Base-by-base conservation (phyloP, 2,888 invertebrate species). In the Agonopterix heracliana region DNA sequence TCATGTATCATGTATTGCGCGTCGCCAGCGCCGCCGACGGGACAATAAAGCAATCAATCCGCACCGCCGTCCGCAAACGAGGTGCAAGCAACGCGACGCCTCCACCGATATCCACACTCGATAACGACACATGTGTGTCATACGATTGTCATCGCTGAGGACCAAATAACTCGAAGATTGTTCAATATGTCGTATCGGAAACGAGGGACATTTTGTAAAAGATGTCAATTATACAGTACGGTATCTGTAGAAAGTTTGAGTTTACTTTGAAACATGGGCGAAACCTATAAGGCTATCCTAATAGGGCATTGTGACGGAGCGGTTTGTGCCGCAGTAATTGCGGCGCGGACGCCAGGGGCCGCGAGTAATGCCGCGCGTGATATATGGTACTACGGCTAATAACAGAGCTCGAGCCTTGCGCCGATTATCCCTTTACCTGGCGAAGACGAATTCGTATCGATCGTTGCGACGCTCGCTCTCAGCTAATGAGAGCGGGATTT, bases 11-110 rank as follows among this genome's bases (percentile, higher is more conserved):
- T 84, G 84, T 83, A 82, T 81, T 63, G 69, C 82, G 81, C 81
- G 80, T 84, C 78, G 74, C 62, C 63, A 55, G 34, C 46, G 26
- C 64, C 63, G 46, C 60, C 64, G 70, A 70, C 74, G 68, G 72
- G 70, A 84, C 86, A 86, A 86, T 87, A 83, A 84, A 86, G 85
- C 83, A 85, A 85, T 87, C 87, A 87, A 82, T 81, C 80, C 74
- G 72, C 68, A 68, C 71, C 71, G 63, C 64, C 63, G 64, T 65
- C 69, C 71, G 63, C 72, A 78, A 81, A 77, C 76, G 73, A 78
- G 74, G 74, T 67, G 66, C 68, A 63, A 63, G 54, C 64, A 54
- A 64, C 67, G 53, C 59, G 59, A 63, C 66, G 60, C 56, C 60
- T 56, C 64, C 60, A 58, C 50, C 63, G 63, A 64, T 64, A 61